Evolutionary conservation across 2,888 invertebrate genomes (phyloP).

Genomic region (Drosophila neoperkinsi): DNA sequence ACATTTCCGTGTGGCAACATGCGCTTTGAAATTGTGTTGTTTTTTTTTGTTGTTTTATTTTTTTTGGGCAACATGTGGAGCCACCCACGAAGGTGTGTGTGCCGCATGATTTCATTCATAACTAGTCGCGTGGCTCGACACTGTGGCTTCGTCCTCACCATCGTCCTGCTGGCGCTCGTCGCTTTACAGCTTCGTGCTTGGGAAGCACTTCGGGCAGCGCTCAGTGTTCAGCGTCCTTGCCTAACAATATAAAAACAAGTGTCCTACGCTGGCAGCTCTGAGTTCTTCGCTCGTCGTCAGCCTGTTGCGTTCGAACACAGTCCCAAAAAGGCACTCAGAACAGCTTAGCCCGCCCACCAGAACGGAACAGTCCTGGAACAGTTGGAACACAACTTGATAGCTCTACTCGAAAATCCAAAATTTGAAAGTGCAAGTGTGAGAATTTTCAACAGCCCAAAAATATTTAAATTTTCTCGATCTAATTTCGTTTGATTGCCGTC

Average conservation of each 20-base stretch:
- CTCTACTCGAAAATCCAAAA: conserved; percentile 10
- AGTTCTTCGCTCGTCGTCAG: conserved; percentile 84
- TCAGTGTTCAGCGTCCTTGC: conserved; percentile 40
- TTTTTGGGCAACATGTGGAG: conserved; percentile 21
- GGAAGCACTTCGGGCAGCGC: conserved; percentile 37
- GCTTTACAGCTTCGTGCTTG: conserved; percentile 36
- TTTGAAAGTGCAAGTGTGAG: conserved; percentile 20
- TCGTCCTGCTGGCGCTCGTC: conserved; percentile 22
- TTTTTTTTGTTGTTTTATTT: not conserved
- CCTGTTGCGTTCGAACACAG: conserved; percentile 83
- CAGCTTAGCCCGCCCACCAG: conserved; percentile 2
- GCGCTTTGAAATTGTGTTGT: not conserved
- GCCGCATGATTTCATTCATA: conserved; percentile 61
- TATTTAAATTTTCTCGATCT: conserved; percentile 34
- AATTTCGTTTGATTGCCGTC: conserved; percentile 54
- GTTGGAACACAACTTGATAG: not conserved
- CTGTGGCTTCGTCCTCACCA: conserved; percentile 23
- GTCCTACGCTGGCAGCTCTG: conserved; percentile 72
- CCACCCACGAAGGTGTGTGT: conserved; percentile 31
- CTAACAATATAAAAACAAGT: conserved; percentile 83
- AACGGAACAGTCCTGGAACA: conserved; percentile 1
- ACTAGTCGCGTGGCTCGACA: conserved; percentile 47
- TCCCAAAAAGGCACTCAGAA: conserved; percentile 23
- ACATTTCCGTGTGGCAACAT: conserved; percentile 21
- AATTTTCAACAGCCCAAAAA: conserved; percentile 11